Percentiles rank a stretch among this genome's conserved stretches.
These are phyloP conservation scores for Drosophila suboccidentalis DNA, from an alignment of 2,888 invertebrate species.

Conservation along the genomic window DNA sequence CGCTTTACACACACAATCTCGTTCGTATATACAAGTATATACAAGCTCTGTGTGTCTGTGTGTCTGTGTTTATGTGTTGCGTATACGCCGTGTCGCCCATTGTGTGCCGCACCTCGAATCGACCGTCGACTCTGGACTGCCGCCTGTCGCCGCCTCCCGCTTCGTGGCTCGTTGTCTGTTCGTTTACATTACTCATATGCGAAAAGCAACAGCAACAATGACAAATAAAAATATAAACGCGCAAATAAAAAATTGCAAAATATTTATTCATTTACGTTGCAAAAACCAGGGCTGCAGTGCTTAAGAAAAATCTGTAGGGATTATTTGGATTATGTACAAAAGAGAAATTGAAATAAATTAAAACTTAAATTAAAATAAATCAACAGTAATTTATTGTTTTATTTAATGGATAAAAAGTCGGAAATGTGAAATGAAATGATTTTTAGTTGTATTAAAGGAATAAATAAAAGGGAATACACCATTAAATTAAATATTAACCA, in stretches of 20 bases:
- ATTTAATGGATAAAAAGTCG: not conserved
- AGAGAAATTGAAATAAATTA: not conserved
- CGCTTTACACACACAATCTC: slow-evolving; percentile 56
- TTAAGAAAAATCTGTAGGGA: not conserved
- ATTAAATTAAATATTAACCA: too few relatives aligned
- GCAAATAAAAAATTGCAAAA: slow-evolving; percentile 63
- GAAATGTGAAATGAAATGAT: not conserved
- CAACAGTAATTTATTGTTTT: not conserved
- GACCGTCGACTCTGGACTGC: slow-evolving; percentile 7
- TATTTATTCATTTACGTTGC: slow-evolving; percentile 70
- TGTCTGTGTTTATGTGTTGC: slow-evolving; percentile 47
- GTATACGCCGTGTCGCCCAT: slow-evolving; percentile 76
- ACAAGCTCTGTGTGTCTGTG: slow-evolving; percentile 31
- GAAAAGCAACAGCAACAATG: slow-evolving; percentile 38
- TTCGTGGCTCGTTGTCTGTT: slow-evolving; percentile 49
- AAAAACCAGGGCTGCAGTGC: slow-evolving; percentile 57
- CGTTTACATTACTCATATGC: slow-evolving; percentile 72
- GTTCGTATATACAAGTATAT: slow-evolving; percentile 32
- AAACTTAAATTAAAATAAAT: not conserved
- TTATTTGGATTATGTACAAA: not conserved
- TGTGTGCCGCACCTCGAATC: slow-evolving; percentile 69
- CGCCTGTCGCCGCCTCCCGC: slow-evolving; percentile 10
- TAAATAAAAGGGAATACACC: too few relatives aligned
- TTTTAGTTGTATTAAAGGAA: too few relatives aligned
- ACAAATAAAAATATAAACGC: slow-evolving; percentile 18